Conservation (phyloP, 2,797 vertebrate species). For the Mormyrus proboscirostris region DNA sequence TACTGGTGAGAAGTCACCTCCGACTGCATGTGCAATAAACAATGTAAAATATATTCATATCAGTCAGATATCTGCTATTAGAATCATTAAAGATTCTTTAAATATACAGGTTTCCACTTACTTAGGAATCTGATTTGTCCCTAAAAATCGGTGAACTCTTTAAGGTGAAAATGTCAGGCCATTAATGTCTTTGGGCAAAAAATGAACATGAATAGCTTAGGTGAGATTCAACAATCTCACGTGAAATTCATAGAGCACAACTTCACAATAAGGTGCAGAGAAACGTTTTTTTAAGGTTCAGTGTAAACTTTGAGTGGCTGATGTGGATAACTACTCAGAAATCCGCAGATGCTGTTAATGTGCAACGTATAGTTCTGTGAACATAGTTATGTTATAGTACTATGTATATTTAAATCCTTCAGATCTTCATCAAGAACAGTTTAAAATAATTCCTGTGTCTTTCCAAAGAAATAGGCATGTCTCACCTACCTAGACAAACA, state of each 20-base stretch:
- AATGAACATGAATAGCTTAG: background rate
- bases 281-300: background rate
- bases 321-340: background rate
- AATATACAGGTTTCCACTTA: background rate
- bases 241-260: background rate
- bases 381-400: background rate
- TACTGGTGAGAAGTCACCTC: slow-evolving; percentile 54
- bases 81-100: background rate
- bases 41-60: background rate
- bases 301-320: background rate
- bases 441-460: background rate
- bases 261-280: background rate
- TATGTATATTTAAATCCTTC: background rate
- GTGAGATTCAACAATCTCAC: background rate
- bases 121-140: background rate
- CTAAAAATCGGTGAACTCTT: background rate
- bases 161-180: background rate
- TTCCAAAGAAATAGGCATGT: background rate
- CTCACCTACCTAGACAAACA: background rate
- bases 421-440: background rate
- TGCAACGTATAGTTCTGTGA: background rate
- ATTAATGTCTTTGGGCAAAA: background rate
- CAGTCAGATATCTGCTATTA: background rate
- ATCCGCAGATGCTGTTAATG: background rate
- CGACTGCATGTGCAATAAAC: background rate